Conservation (phyloP, 2,113 vertebrate genomes). For the Synchiropus splendidus region DNA sequence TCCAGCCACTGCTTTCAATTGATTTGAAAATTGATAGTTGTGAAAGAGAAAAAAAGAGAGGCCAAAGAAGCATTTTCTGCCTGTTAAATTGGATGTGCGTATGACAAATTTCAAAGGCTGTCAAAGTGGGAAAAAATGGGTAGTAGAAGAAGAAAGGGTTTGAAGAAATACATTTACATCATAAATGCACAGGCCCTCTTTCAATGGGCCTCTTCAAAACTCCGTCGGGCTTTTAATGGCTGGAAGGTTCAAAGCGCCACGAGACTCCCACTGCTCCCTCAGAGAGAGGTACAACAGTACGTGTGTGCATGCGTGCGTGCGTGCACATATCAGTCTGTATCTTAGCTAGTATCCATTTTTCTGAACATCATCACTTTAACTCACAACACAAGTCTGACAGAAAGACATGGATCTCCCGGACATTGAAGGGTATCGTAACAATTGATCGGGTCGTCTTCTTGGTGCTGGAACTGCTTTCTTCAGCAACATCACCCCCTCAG, state of each 20-base stretch:
- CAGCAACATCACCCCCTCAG: too few relatives aligned
- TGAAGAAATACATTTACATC: constrained; percentile 86
- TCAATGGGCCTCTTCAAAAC: constrained; percentile 84
- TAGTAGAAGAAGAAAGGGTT: constrained; percentile 40
- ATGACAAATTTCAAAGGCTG: constrained; percentile 94
- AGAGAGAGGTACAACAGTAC: constrained; percentile 60
- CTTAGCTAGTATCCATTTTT: constrained; percentile 2
- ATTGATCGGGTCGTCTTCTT: too few relatives aligned
- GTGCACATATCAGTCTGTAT: neutral
- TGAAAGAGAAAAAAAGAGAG: constrained; percentile 29
- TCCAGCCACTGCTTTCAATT: constrained; percentile 51
- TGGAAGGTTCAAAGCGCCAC: constrained; percentile 86
- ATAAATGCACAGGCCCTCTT: constrained; percentile 84
- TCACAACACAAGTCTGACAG: too few relatives aligned
- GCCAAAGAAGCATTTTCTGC: constrained; percentile 63
- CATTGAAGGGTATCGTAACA: too few relatives aligned
- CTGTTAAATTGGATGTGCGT: constrained; percentile 92
- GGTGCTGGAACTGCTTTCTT: too few relatives aligned
- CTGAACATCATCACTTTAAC: too few relatives aligned
- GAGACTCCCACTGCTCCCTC: constrained; percentile 80
- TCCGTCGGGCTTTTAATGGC: constrained; percentile 89
- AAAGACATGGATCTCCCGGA: too few relatives aligned
- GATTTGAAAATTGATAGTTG: constrained; percentile 47
- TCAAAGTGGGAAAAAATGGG: constrained; percentile 65
- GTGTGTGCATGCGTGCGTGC: neutral